phyloP scores from a whole-genome alignment of 2,888 invertebrate genomes.

The Phyllotreta striolata region DNA sequence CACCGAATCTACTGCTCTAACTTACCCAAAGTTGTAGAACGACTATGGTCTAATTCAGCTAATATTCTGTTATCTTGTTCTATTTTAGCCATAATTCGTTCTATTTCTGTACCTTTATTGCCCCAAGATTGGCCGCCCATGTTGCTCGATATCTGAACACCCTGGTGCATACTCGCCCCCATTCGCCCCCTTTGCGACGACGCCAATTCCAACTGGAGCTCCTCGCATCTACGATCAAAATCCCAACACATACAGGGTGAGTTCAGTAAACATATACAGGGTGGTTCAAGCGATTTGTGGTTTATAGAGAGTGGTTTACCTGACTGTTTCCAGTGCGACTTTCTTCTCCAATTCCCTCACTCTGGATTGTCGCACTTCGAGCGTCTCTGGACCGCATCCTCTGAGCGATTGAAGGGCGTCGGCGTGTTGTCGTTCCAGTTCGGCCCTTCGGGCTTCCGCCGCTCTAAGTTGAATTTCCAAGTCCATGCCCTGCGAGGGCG shows the following conservation, averaged over 20 bases:
- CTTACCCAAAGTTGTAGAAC: conserved; percentile 73
- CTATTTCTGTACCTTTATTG: conserved; percentile 76
- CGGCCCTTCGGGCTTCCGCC: conserved; percentile 78
- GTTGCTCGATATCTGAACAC: conserved; percentile 55
- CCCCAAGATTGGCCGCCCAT: conserved; percentile 61
- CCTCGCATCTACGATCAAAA: conserved; percentile 71
- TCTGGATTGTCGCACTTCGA: conserved; percentile 79
- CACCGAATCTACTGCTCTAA: conserved; percentile 41
- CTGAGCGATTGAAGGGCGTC: conserved; percentile 72
- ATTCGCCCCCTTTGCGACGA: conserved; percentile 60
- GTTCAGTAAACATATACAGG: not conserved
- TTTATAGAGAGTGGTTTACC: conserved; percentile 47
- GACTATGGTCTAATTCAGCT: conserved; percentile 87
- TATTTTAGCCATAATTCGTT: conserved; percentile 94
- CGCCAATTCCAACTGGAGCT: conserved; percentile 86
- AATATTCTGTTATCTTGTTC: conserved; percentile 89
- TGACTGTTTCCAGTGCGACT: conserved; percentile 66
- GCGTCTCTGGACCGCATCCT: conserved; percentile 68
- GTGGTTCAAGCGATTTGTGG: no score
- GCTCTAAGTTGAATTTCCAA: conserved; percentile 80
- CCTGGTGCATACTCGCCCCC: conserved; percentile 44
- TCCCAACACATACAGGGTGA: not conserved
- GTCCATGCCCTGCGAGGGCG: conserved; percentile 64
- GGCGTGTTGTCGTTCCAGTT: conserved; percentile 79
- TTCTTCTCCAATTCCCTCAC: conserved; percentile 92